A percentile compares a stretch with the other conserved stretches of the same genome.
Conservation (phyloP, 92 coral and sea anemone species). For the Ricordea florida region DNA sequence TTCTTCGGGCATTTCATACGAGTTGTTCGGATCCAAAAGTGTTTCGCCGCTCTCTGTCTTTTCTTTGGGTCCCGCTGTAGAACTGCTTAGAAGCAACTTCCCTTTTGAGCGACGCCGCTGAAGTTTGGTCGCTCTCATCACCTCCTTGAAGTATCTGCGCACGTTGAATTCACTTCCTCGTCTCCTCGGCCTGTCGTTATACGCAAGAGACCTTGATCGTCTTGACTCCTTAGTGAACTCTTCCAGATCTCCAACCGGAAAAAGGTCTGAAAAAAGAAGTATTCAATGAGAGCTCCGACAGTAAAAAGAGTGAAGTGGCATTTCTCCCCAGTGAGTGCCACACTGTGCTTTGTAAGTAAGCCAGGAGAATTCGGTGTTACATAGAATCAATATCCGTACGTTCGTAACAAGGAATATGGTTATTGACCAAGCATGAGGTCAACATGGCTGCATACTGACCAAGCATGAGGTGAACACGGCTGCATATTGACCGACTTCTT, state of each 20-base stretch:
- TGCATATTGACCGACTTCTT: too few species aligned
- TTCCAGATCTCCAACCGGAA: not conserved
- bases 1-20: slow-evolving; percentile 17
- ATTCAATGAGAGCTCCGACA: too few species aligned
- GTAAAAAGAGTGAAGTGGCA: too few species aligned
- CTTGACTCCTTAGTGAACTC: not conserved
- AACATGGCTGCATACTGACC: too few species aligned
- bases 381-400: too few species aligned
- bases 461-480: too few species aligned
- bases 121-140: slow-evolving; percentile 56
- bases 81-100: slow-evolving; percentile 24
- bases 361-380: too few species aligned
- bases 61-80: not conserved
- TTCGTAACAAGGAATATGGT: too few species aligned
- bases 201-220: slow-evolving; percentile 15
- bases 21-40: not conserved
- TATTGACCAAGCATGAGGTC: too few species aligned
- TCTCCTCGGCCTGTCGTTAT: not conserved
- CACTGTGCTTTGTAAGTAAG: too few species aligned
- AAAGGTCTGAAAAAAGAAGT: slow-evolving; percentile 23
- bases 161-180: slow-evolving; percentile 8
- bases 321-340: too few species aligned
- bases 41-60: not conserved
- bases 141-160: slow-evolving; percentile 48
- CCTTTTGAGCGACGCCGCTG: slow-evolving; percentile 45